Evolutionary conservation across 1,140 invertebrate species (phyloP).

Genomic region (Chironomus striatipennis): DNA sequence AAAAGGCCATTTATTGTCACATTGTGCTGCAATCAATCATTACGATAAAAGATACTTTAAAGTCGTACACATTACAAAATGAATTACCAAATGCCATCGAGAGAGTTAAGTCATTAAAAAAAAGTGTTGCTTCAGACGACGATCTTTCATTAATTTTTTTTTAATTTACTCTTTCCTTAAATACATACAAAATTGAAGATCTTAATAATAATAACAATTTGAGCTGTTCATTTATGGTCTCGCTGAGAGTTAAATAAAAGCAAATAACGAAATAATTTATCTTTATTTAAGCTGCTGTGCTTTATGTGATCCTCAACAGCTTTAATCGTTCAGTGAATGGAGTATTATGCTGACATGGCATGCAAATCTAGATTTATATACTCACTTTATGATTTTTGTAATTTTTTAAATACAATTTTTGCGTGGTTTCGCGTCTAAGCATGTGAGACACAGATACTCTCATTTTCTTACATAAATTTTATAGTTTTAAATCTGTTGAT

Average conservation of each 20-base stretch:
- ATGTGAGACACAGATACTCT: no score
- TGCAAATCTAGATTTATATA: slow-evolving; percentile 8
- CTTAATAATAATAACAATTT: background rate
- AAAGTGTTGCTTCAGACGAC: background rate
- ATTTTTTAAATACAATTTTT: no score
- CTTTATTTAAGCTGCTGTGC: background rate
- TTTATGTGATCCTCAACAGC: background rate
- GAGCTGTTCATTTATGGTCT: no score
- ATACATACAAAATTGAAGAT: background rate
- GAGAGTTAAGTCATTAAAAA: slow-evolving; percentile 5
- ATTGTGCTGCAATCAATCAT: background rate
- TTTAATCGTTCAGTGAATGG: background rate
- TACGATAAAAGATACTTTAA: background rate
- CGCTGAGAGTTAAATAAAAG: background rate
- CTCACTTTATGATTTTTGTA: background rate
- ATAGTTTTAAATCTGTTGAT: no score
- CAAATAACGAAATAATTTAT: slow-evolving; percentile 1
- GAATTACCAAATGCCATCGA: slow-evolving; percentile 6
- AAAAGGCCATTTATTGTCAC: background rate
- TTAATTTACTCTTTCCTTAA: background rate
- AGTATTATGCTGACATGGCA: background rate
- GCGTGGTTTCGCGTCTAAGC: no score
- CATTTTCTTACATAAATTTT: no score
- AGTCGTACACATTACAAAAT: background rate
- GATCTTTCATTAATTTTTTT: no score